Base-by-base conservation (phyloP, 2,888 invertebrate genomes). In the Melolontha melolontha region DNA sequence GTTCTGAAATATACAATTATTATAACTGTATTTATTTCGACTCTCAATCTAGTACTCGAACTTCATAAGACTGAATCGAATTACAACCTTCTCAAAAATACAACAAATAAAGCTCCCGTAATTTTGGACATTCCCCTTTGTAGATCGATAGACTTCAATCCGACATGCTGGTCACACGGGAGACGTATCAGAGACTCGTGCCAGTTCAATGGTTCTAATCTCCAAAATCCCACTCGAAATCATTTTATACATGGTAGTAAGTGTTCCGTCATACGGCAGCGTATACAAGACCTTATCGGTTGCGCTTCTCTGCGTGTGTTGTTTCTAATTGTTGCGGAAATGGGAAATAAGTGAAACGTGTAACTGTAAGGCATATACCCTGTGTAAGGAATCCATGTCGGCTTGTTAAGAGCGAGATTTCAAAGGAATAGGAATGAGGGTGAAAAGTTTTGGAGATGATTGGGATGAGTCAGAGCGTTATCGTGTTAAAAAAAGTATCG, bases 171-270 rank as follows among this genome's bases (percentile, higher is more conserved):
- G 65, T 68, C 72, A 55, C 72, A 67, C 64, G 71, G 68, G 72
- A 71, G 64, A 34, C 54, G 64, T 70, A 67, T 54, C 62, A 14
- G 63, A 12, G 44, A 59, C 71, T 66, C 72, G 72, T 71, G 72
- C 52, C 59, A 44, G 59, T 29, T 59, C 71, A 66, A 71, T 67
- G 67, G 65, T 64, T 52, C 64, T 72, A 72, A 72, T 72, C 72
- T 69, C 68, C 66, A 40, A 69, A 69, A 72, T 72, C 67, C 70
- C 70, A 69, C 72, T 72, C 64, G 70, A 68, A 71, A 71, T 64
- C 52, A 51, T 59, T 42, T 29, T 8, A 14, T 16, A 47, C 16
- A 47, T 17, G 17, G 12, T 14, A 14, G 7, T 47, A 47, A 17
- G 16, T 47, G 17, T 47, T 47, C 16, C 47, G 16, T 40, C 16